Evolutionary conservation across 2,113 vertebrate species (phyloP), one percentile per base, ranked within the genome.

Genomic region (Gasterosteus nipponicus): DNA sequence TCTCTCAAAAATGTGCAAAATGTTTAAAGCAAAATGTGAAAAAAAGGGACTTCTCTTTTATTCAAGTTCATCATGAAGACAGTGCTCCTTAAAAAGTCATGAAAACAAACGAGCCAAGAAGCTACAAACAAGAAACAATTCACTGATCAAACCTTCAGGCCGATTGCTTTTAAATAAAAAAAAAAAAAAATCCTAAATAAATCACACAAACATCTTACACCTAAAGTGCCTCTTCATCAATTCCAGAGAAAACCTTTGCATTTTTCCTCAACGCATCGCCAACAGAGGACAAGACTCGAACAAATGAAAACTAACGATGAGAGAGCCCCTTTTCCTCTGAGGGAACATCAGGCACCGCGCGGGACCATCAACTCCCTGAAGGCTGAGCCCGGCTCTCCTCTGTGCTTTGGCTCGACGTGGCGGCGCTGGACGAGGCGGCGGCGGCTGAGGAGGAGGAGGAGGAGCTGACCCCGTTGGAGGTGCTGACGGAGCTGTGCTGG

Each of bases 401-500:
- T 53, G 96, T 95, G 95, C 96, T 97, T 94, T 96, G 97, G 93
- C 96, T 95, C 1, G 95, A 95, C 69, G 95, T 89, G 77, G 61
- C 31, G 47, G 41, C 90, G 0, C 94, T 92, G 91, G 95, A 93
- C 0, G 94, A 94, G 94, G 96, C 93, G 69, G 96, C 94, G 3
- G 93, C 89, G 0, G 95, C 93, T 71, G 94, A 90, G 14, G 95
- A 92, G 89, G 94, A 88, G 73, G 96, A 96, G 22, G 96, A 96
- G 31, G 96, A 96, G 92, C 96, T 96, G 66, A 99, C 95, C 19
- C 97, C 97, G 18, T 99, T 98, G 91, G 98, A 99, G 49, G 98
- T 99, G 95, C 97, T 99, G 94, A 99, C 86, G 22, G 97, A 98
- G 91, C 98, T 98, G 93, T 99, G 97, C 92, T 99, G 98, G 77